Percentiles rank a stretch among this genome's conserved stretches.
These are phyloP conservation scores for Echinops telfairi DNA, from an alignment of 2,113 vertebrate species.

Conservation along the genomic window DNA sequence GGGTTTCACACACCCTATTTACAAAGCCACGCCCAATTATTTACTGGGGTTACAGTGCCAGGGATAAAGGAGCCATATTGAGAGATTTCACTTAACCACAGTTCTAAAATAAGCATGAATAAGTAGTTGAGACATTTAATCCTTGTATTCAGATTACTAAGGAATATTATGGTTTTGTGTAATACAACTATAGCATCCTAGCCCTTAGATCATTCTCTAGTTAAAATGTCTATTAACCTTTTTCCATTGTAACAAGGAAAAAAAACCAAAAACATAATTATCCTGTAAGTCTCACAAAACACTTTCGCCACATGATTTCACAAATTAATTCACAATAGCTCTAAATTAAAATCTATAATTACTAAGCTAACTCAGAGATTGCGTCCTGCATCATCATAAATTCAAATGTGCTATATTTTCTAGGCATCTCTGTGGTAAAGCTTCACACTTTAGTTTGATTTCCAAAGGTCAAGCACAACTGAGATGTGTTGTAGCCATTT, in stretches of 20 bases:
- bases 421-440: background rate
- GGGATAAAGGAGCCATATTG: no score
- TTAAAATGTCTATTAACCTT: background rate
- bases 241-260: background rate
- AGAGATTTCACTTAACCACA: no score
- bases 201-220: background rate
- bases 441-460: background rate
- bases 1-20: no score
- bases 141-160: no score
- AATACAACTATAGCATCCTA: no score
- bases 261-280: background rate
- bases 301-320: background rate
- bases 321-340: background rate
- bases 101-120: no score
- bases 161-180: no score
- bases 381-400: background rate
- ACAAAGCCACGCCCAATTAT: no score
- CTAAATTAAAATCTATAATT: background rate
- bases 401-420: background rate
- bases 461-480: background rate
- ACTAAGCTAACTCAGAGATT: constrained; percentile 29
- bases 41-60: no score
- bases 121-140: no score
- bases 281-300: background rate
- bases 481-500: background rate